Evolutionary conservation across 2,113 vertebrate genomes (phyloP), one percentile per base, ranked within the genome.

Genomic region (Hoplias malabaricus): DNA sequence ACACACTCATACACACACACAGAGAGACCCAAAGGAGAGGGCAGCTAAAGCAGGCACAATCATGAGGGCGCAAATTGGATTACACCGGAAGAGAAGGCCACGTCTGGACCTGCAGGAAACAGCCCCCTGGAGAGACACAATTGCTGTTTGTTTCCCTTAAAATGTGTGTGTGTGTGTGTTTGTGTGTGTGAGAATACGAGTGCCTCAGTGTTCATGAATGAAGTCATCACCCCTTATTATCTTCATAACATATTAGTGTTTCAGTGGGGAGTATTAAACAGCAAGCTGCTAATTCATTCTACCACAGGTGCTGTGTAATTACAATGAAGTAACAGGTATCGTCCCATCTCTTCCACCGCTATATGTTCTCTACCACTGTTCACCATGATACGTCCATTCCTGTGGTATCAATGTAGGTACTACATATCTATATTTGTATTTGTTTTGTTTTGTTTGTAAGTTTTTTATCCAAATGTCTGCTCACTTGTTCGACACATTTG

Each of bases 1-100:
- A 71, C 14, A 56, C 33, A 66, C 56, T 38, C 21, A 34, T 13
- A 48, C 16, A 25, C 53, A 76, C 16, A 43, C 8, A 54, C 36
- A 69, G 10, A 42, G 13, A 50, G 43, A 65, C 42, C 42, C 61
- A 59, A 11, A 84, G 70, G 77, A 86, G 83, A 86, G 86, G 82
- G 86, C 48, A 70, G 73, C 34, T 75, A 67, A 85, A 90, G 86
- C 82, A 87, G 88, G 73, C 40, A 87, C 90, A 91, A 91, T 92
- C 89, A 92, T 86, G 88, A 87, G 87, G 90, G 90, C 84, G 88
- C 85, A 93, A 93, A 93, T 92, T 90, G 87, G 92, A 92, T 93
- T 92, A 92, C 86, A 90, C 89, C 89, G 90, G 91, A 91, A 90
- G 89, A 85, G 85, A 91, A 86, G 86, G 85, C 88, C 88, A 91